A percentile compares a stretch with the other conserved stretches of the same genome.
phyloP scores from a whole-genome alignment of 2,113 vertebrate species.

The Tyto alba region DNA sequence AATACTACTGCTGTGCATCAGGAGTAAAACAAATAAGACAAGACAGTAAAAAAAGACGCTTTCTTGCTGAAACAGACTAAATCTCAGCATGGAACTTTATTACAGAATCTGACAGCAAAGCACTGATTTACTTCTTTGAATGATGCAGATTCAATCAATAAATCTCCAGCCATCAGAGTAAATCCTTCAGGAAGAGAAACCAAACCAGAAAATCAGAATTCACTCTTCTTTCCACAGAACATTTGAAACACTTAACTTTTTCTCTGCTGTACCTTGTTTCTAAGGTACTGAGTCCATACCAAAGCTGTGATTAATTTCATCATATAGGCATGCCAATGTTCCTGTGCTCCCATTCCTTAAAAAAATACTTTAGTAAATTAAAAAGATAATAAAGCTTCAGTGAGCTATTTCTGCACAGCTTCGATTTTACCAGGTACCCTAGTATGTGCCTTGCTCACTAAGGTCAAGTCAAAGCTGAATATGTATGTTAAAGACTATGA shows the following conservation, averaged over 20 bases:
- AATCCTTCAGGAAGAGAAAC: neutral
- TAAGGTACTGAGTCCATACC: neutral
- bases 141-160: slow-evolving; percentile 30
- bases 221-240: neutral
- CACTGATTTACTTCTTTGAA: slow-evolving; percentile 35
- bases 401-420: neutral
- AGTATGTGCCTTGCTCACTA: neutral
- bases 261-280: neutral
- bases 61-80: slow-evolving; percentile 30
- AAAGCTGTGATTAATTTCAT: neutral
- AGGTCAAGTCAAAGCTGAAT: neutral
- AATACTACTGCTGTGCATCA: neutral
- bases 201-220: neutral
- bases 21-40: neutral
- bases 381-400: neutral
- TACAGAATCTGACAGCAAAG: slow-evolving; percentile 19
- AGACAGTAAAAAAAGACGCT: neutral
- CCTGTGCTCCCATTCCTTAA: neutral
- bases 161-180: neutral
- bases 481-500: neutral
- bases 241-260: neutral
- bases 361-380: neutral
- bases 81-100: slow-evolving; percentile 21
- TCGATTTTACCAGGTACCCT: neutral
- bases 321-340: neutral